phyloP scores from a whole-genome alignment of 2,797 vertebrate species.

The Mormyrops attenuatus region DNA sequence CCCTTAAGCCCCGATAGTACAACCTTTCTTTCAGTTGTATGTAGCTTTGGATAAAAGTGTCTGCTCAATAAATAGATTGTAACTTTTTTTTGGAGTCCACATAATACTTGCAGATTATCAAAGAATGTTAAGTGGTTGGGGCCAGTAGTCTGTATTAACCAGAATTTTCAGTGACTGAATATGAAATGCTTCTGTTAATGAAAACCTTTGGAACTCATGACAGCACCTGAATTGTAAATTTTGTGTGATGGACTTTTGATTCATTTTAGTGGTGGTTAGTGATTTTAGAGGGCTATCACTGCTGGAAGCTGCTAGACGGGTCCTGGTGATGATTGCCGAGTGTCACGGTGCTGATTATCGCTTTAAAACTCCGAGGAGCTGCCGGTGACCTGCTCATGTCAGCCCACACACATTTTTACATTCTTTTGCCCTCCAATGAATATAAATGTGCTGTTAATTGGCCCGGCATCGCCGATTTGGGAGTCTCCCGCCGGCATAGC shows the following conservation, averaged over 20 bases:
- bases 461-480: background rate
- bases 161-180: background rate
- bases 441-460: background rate
- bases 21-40: background rate
- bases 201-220: background rate
- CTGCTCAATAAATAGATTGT: background rate
- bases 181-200: background rate
- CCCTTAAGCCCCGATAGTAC: background rate
- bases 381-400: background rate
- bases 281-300: background rate
- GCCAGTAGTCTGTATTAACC: background rate
- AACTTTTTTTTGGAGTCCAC: background rate
- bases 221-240: background rate
- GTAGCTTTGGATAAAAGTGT: background rate
- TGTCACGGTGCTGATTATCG: background rate
- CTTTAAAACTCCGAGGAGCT: background rate
- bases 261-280: background rate
- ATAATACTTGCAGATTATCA: background rate
- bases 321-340: background rate
- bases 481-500: background rate
- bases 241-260: background rate
- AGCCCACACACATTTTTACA: background rate
- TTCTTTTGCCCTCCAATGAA: background rate
- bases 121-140: background rate
- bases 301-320: background rate